A percentile compares a stretch with the other conserved stretches of the same genome.
Conservation (phyloP, 2,888 invertebrate genomes). For the Drosophila tanythrix region DNA sequence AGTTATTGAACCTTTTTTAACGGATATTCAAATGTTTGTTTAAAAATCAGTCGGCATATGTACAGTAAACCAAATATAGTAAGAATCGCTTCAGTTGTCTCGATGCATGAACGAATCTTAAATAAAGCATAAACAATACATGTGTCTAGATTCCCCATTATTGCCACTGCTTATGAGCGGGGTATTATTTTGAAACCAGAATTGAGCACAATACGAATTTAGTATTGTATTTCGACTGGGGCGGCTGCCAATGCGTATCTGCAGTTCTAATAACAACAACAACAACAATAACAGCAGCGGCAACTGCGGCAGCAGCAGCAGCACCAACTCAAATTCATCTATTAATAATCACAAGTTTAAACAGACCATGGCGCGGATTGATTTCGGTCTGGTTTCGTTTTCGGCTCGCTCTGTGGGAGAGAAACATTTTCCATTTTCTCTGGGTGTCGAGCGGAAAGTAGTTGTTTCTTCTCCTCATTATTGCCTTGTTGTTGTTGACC, state of each 20-base stretch:
- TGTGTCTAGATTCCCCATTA: neutral
- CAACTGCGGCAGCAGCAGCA: neutral
- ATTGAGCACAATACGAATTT: constrained; percentile 17
- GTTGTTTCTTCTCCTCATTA: neutral
- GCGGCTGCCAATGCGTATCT: constrained; percentile 14
- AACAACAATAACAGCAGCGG: neutral
- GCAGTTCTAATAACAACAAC: constrained; percentile 23
- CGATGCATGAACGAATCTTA: constrained; percentile 2
- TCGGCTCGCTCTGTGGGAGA: constrained; percentile 38
- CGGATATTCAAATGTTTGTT: constrained; percentile 7
- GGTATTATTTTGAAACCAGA: constrained; percentile 38
- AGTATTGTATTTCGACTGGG: constrained; percentile 29
- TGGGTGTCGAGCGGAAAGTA: neutral
- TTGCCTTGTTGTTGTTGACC: neutral
- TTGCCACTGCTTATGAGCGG: neutral
- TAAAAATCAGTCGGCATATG: constrained; percentile 24
- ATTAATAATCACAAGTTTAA: constrained; percentile 44
- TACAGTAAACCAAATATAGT: constrained; percentile 16
- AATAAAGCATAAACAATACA: neutral
- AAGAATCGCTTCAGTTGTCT: constrained; percentile 14
- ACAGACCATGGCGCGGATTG: constrained; percentile 42
- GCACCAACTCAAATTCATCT: constrained; percentile 20
- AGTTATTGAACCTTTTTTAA: constrained; percentile 25
- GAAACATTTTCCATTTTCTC: constrained; percentile 3
- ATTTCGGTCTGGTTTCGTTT: constrained; percentile 20